A percentile compares a stretch with the other conserved stretches of the same genome.
These are phyloP conservation scores for Eilema depressum DNA, from an alignment of 2,888 invertebrate species.

Conservation along the genomic window DNA sequence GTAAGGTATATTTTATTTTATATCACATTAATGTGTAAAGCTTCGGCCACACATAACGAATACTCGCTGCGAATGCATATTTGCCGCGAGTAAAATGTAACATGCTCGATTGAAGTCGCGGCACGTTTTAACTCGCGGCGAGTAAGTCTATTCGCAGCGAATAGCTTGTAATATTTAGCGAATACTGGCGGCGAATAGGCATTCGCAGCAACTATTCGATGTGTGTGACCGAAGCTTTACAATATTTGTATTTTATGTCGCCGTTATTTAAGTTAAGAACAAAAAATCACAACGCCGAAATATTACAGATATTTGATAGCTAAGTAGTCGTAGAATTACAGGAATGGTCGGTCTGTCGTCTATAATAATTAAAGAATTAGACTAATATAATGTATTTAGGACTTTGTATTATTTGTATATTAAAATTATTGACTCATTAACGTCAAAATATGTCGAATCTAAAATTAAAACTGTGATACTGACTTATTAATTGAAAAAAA, in stretches of 20 bases:
- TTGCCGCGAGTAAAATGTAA: no score
- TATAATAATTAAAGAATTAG: neutral
- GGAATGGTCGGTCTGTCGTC: neutral
- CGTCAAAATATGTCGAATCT: neutral
- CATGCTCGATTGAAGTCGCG: no score
- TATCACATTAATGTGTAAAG: neutral
- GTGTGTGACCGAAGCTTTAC: no score
- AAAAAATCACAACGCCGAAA: neutral
- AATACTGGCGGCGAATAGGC: no score
- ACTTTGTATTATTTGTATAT: neutral
- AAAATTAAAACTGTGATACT: slow-evolving; percentile 1
- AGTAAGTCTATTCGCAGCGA: no score
- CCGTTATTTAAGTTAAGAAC: neutral
- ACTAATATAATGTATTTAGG: neutral
- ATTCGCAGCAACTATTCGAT: no score
- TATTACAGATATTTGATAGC: neutral
- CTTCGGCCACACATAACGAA: no score
- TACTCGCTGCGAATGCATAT: no score
- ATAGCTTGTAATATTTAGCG: no score
- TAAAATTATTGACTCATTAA: neutral
- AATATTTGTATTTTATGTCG: no score
- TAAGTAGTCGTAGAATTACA: neutral
- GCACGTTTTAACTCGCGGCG: no score
- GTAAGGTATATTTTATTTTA: no score
- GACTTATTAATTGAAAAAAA: neutral